phyloP scores from a whole-genome alignment of 2,888 invertebrate genomes.

The Tetanocera ferruginea region DNA sequence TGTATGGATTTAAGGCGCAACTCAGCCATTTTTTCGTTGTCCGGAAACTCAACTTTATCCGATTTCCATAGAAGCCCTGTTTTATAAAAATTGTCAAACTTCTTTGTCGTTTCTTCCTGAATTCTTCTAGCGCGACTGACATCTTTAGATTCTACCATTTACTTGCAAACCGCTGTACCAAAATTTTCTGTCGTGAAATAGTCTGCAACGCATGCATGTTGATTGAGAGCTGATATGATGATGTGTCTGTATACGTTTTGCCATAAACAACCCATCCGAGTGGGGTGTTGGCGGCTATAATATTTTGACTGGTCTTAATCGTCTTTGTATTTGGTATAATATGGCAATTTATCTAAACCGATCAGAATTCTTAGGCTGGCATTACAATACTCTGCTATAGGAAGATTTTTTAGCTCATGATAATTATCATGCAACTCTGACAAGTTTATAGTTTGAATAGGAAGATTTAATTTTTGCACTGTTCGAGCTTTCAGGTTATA shows the following conservation, averaged over 20 bases:
- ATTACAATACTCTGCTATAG: not conserved
- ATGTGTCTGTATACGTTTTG: too few species aligned
- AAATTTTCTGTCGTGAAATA: too few species aligned
- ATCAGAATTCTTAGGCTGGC: not conserved
- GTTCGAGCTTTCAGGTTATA: not conserved
- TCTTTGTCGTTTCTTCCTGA: not conserved
- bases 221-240: too few species aligned
- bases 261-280: too few species aligned
- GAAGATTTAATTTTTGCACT: not conserved
- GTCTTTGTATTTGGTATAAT: not conserved
- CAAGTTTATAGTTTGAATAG: not conserved
- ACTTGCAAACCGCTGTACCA: too few species aligned
- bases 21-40: not conserved
- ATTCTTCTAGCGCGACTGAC: not conserved
- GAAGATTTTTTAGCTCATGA: not conserved
- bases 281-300: not conserved
- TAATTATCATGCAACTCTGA: not conserved
- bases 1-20: not conserved
- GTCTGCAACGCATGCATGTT: too few species aligned
- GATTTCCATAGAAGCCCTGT: not conserved
- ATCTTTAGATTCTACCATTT: not conserved
- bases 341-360: not conserved
- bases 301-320: not conserved
- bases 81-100: not conserved
- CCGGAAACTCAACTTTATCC: not conserved